Percentiles rank a stretch among this genome's conserved stretches.
Conservation (phyloP, 1,140 invertebrate genomes). For the Diachasmimorpha longicaudata region DNA sequence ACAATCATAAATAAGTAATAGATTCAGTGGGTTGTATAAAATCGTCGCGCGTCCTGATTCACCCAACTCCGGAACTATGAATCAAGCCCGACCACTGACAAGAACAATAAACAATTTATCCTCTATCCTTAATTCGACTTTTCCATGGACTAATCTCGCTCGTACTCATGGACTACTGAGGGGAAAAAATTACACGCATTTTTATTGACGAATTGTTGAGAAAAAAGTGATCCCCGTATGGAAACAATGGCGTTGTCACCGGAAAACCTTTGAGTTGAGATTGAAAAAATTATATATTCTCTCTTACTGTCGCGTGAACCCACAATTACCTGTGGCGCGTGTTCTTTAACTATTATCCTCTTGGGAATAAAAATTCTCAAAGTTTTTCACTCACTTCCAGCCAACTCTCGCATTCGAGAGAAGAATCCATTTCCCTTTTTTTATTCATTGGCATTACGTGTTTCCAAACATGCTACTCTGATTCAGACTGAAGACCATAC, state of each 20-base stretch:
- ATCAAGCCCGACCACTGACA: not conserved
- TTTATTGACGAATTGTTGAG: not conserved
- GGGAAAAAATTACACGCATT: not conserved
- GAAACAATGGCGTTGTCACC: slow-evolving; percentile 1
- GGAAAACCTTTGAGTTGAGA: not conserved
- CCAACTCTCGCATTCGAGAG: not conserved
- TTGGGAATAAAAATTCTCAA: not conserved
- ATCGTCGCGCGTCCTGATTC: slow-evolving; percentile 20
- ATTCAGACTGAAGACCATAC: not conserved
- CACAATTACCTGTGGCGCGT: not conserved
- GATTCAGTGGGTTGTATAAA: not conserved
- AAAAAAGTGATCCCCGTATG: not conserved
- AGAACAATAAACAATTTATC: not conserved
- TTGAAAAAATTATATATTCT: not conserved
- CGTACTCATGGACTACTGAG: not conserved
- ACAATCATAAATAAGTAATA: slow-evolving; percentile 13
- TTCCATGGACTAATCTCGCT: not conserved
- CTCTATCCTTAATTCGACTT: not conserved
- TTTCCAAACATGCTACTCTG: not conserved
- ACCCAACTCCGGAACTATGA: not conserved
- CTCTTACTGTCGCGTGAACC: not conserved
- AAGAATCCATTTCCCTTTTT: not conserved
- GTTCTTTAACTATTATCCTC: not conserved
- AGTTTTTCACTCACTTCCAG: not conserved
- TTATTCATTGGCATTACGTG: not conserved